Evolutionary conservation across 2,113 vertebrate genomes (phyloP), one percentile per base, ranked within the genome.

Genomic region (Arenaria interpres): DNA sequence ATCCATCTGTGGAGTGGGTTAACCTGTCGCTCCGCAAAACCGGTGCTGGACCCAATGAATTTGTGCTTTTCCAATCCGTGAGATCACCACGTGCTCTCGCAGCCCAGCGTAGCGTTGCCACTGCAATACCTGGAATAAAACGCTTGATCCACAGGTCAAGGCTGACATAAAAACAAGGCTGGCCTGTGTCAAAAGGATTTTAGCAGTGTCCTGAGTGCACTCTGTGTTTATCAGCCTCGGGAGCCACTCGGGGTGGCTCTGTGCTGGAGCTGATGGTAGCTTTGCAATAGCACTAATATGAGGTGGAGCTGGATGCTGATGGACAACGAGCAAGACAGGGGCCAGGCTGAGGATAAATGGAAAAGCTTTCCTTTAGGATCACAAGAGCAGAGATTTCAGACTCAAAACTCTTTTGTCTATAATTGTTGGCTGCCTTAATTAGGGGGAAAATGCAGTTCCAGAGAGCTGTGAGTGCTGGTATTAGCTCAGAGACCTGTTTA

Each of bases 401-500:
- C 33, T 69, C 48, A 69, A 73, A 87, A 1, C 8, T 9, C 22
- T 76, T 79, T 83, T 54, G 35, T 66, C 24, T 87, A 2, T 60
- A 80, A n/a, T 56, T 62, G 20, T 50, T 91, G 66, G 21, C 63
- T 23, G 22, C n/a, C 18, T 85, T 76, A 76, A 85, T 63, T 11
- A 41, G 15, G 18, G 35, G n/a, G 37, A 0, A 79, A 63, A 91
- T 39, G 48, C 30, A 76, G 60, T 28, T 68, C 43, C 85, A 84
- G 64, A 35, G 23, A 71, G 85, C 68, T 74, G 30, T 68, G 39
- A 85, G 51, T 41, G 66, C n/a, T 18, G 0, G 9, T 28, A 50
- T 21, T 75, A 73, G 37, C 77, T 75, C 82, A 59, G 82, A 94
- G 89, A 67, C n/a, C 22, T 85, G 68, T 48, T 89, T 85, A 43